phyloP scores from a whole-genome alignment of 1,140 invertebrate genomes.

The Drosophila ironensis region DNA sequence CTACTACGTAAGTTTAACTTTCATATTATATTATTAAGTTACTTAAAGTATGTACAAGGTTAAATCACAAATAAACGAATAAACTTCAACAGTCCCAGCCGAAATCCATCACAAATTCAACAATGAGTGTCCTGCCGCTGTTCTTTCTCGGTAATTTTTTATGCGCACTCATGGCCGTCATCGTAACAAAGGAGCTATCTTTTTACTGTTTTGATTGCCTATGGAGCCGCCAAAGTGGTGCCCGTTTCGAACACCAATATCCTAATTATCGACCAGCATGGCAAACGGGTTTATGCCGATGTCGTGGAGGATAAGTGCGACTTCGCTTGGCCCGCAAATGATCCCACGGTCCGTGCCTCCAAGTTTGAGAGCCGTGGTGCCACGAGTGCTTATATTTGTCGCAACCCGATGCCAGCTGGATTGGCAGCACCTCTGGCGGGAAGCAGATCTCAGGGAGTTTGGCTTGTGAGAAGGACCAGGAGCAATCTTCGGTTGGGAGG shows the following conservation, averaged over 20 bases:
- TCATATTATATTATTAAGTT: no score
- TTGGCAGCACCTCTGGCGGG: conserved; percentile 48
- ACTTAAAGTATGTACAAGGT: no score
- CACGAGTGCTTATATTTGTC: conserved; percentile 67
- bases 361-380: conserved; percentile 55
- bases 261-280: conserved; percentile 55
- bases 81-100: conserved; percentile 20
- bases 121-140: conserved; percentile 30
- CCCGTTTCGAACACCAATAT: conserved; percentile 13
- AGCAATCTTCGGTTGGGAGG: neutral
- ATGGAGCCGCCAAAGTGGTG: conserved; percentile 41
- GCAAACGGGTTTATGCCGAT: conserved; percentile 36
- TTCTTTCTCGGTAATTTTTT: conserved; percentile 41
- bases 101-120: neutral
- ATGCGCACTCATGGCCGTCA: neutral
- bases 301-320: conserved; percentile 45
- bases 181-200: neutral
- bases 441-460: conserved; percentile 49
- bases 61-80: conserved; percentile 7
- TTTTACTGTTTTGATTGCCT: conserved; percentile 14
- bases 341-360: conserved; percentile 65
- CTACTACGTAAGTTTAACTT: no score
- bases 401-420: conserved; percentile 53
- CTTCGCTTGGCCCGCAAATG: conserved; percentile 41
- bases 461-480: conserved; percentile 5